Conservation (phyloP, 2,113 vertebrate genomes). For the Calypte anna region DNA sequence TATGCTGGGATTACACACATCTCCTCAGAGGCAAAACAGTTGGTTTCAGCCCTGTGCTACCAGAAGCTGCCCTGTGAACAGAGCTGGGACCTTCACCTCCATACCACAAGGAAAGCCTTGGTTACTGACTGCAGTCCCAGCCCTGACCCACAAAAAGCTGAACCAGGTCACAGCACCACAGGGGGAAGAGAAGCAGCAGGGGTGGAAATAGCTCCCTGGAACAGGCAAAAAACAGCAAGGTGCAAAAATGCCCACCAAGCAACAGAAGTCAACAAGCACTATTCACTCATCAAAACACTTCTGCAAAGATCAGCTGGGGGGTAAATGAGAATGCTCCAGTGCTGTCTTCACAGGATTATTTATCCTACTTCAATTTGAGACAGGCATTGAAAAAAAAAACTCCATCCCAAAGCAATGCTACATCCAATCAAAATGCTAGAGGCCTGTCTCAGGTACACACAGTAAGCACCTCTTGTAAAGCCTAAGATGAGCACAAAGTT, state of each 20-base stretch:
- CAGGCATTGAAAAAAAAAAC: neutral
- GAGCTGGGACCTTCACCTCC: neutral
- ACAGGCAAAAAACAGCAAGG: neutral
- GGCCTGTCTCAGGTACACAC: neutral
- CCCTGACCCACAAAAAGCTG: neutral
- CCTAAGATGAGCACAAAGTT: neutral
- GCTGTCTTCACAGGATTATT: neutral
- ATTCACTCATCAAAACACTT: neutral
- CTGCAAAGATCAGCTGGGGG: neutral
- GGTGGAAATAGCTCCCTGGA: neutral
- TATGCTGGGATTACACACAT: neutral
- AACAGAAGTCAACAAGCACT: neutral
- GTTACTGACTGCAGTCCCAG: neutral
- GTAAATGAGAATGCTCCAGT: neutral
- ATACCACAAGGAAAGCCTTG: fast-evolving
- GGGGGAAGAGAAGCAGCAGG: neutral
- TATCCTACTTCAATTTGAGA: neutral
- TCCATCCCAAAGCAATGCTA: neutral
- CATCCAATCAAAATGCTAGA: neutral
- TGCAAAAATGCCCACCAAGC: neutral
- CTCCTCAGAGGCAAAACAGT: neutral
- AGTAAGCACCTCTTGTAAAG: neutral
- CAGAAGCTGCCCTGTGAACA: neutral
- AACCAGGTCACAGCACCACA: neutral
- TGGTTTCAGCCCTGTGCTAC: neutral